These are phyloP conservation scores for Cynocephalus volans DNA, from an alignment of 2,113 vertebrate species.

Conservation along the genomic window DNA sequence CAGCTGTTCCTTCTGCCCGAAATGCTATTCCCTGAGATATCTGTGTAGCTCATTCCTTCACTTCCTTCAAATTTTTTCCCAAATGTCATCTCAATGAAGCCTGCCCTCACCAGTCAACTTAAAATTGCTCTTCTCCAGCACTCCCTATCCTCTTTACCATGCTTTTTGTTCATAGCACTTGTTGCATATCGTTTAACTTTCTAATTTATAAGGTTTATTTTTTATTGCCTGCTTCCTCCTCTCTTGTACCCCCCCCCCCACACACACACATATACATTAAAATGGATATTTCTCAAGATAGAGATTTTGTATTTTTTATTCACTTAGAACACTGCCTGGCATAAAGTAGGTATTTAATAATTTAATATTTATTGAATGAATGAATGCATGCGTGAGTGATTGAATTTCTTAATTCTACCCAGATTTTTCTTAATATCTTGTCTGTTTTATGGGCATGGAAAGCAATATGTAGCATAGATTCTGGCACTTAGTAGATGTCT, in stretches of 20 bases:
- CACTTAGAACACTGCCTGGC: background rate
- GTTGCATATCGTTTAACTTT: background rate
- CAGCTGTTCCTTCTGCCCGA: background rate
- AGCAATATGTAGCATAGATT: conserved; percentile 12
- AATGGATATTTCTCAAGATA: background rate
- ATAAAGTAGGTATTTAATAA: background rate
- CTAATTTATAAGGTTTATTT: background rate
- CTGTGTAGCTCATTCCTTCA: background rate
- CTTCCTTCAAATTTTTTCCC: background rate
- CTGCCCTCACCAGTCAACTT: background rate
- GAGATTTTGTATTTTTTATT: background rate
- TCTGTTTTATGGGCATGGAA: conserved; percentile 20
- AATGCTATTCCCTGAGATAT: background rate
- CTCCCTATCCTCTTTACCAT: background rate
- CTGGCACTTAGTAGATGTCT: background rate
- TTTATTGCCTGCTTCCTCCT: background rate
- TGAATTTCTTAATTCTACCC: background rate
- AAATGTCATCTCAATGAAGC: background rate
- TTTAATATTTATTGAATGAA: background rate
- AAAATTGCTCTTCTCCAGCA: background rate
- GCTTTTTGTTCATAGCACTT: background rate
- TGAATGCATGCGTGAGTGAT: background rate
- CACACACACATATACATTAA: background rate
- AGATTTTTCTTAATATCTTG: conserved; percentile 43
- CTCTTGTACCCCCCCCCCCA: background rate